phyloP scores from a whole-genome alignment of 2,797 vertebrate genomes.

The Pangasius djambal region DNA sequence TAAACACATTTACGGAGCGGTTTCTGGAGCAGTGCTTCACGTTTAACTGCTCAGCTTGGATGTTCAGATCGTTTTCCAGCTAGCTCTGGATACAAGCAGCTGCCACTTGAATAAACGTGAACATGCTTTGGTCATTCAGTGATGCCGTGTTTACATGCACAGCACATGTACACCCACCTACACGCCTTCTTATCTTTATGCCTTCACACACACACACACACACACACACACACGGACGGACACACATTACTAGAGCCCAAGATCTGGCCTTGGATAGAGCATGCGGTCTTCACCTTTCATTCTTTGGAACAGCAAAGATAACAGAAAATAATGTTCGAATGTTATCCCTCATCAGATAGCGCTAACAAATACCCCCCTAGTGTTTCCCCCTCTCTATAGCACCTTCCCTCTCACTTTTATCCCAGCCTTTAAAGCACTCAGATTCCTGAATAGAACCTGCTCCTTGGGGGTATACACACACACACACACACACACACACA shows the following conservation, averaged over 20 bases:
- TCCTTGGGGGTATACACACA: constrained; percentile 17
- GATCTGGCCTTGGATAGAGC: constrained; percentile 70
- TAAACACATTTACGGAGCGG: too few species aligned
- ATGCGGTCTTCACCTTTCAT: constrained; percentile 69
- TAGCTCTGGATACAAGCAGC: background rate
- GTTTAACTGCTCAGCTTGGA: background rate
- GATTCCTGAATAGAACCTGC: constrained; percentile 43
- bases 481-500: constrained; percentile 10
- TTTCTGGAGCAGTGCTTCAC: background rate
- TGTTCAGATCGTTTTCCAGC: background rate
- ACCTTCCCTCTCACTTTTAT: constrained; percentile 37
- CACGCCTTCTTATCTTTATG: constrained; percentile 67
- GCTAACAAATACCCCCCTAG: constrained; percentile 65
- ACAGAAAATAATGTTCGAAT: constrained; percentile 64
- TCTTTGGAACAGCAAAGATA: constrained; percentile 63
- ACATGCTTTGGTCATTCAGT: background rate
- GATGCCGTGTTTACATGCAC: constrained; percentile 4
- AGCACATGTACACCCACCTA: constrained; percentile 38
- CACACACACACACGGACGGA: constrained; percentile 61
- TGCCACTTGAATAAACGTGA: background rate
- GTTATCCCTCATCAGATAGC: constrained; percentile 69
- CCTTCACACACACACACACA: constrained; percentile 61
- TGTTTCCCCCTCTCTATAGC: constrained; percentile 50
- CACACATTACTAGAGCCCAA: constrained; percentile 66
- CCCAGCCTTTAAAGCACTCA: constrained; percentile 28